Conservation (phyloP, 2,113 vertebrate species). For the Notiomystis cincta region DNA sequence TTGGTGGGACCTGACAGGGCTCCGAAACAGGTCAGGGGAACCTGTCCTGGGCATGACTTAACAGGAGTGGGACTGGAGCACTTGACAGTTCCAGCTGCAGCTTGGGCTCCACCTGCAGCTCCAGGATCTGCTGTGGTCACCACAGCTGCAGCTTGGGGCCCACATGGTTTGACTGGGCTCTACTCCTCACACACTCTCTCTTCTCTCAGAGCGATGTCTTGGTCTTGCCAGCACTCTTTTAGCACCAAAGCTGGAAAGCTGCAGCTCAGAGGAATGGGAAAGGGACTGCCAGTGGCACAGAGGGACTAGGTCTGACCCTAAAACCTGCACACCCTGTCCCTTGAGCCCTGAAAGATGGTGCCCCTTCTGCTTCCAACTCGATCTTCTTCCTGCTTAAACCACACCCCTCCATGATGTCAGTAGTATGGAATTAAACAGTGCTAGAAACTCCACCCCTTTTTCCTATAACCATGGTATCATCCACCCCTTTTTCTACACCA, state of each 20-base stretch:
- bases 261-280: background rate
- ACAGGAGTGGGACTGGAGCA: background rate
- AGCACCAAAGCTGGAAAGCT: background rate
- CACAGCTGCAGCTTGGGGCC: background rate
- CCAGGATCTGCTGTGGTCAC: background rate
- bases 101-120: background rate
- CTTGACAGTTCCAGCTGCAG: rapidly evolving
- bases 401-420: background rate
- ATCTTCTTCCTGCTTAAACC: background rate
- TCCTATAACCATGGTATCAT: background rate
- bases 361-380: background rate
- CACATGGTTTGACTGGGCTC: rapidly evolving
- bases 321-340: background rate
- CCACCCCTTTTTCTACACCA: background rate
- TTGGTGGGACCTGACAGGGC: background rate
- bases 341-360: background rate
- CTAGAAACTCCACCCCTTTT: background rate
- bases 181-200: rapidly evolving
- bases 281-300: background rate
- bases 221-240: rapidly evolving
- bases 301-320: rapidly evolving
- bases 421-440: background rate
- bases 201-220: rapidly evolving
- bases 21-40: background rate
- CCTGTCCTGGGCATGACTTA: background rate